Evolutionary conservation across 2,113 vertebrate genomes (phyloP), one percentile per base, ranked within the genome.

Genomic region (Rhinichthys klamathensis): DNA sequence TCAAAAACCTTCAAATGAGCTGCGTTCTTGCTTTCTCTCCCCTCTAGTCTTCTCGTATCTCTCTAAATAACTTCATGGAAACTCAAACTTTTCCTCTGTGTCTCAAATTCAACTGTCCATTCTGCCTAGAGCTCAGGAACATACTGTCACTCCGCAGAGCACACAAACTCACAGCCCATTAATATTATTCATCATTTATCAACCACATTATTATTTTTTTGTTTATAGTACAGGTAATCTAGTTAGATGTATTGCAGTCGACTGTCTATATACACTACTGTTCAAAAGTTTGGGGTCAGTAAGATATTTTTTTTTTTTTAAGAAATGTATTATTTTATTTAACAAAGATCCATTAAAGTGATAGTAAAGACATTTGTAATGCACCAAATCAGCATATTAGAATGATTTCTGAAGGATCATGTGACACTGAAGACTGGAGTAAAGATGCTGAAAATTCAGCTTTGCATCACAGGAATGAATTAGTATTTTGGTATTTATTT

Each of bases 1-100:
- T 65, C 69, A 83, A 74, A 85, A 89, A 75, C 15, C 58, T 73
- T 82, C 84, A 65, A 84, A 35, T 78, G 38, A 60, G 56, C 32
- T 51, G 32, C 5, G 3, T 25, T 65, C 60, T 80, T 23, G 27
- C 15, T 80, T 15, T 46, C 60, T 80, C 25, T 46, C 30, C 11
- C 46, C 60, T 80, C 78, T 9, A 65, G 23, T 21, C 73, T 87
- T 58, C 82, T 67, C 49, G 16, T 76, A 23, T 12, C 6, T 16
- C 15, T 46, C 67, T 87, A 58, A 18, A 32, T 80, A 80, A 80
- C 56, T 84, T 80, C 4, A 70, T 38, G 58, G 35, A 80, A 74
- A 82, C 79, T 86, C 51, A 76, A 51, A 51, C 49, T 76, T 76
- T 76, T 32, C 27, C 27, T 51, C 3, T 1, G 3, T 44, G 38